Conservation (phyloP, 2,113 vertebrate genomes). For the Morphnarchus princeps region DNA sequence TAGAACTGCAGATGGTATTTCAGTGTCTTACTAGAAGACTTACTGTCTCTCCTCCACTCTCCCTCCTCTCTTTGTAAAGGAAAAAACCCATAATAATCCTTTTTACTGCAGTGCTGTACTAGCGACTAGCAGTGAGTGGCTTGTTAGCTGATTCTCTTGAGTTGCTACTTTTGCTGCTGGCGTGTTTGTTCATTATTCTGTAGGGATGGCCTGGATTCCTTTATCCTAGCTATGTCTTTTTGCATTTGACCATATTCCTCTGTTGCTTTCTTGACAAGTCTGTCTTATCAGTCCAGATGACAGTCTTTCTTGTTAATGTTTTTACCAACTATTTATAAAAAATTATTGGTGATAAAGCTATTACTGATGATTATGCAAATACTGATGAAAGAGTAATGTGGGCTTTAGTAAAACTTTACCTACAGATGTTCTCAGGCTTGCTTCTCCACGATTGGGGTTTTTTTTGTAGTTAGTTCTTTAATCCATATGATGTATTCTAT, state of each 20-base stretch:
- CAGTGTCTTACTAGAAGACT: neutral
- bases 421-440: neutral
- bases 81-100: neutral
- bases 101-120: neutral
- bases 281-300: neutral
- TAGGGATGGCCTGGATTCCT: neutral
- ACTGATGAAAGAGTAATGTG: neutral
- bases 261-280: neutral
- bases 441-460: neutral
- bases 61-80: neutral
- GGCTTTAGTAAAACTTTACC: neutral
- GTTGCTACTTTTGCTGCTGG: neutral
- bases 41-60: neutral
- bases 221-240: neutral
- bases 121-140: neutral
- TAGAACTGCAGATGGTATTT: neutral
- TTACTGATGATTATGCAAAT: neutral
- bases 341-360: neutral
- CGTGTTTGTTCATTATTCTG: neutral
- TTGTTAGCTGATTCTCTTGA: neutral
- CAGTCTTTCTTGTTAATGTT: neutral
- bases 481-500: neutral
- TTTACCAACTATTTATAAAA: neutral
- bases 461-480: neutral
- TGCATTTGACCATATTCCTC: neutral